A percentile compares a stretch with the other conserved stretches of the same genome.
Evolutionary conservation across 2,113 vertebrate species (phyloP).

Genomic region (Etheostoma cragini): DNA sequence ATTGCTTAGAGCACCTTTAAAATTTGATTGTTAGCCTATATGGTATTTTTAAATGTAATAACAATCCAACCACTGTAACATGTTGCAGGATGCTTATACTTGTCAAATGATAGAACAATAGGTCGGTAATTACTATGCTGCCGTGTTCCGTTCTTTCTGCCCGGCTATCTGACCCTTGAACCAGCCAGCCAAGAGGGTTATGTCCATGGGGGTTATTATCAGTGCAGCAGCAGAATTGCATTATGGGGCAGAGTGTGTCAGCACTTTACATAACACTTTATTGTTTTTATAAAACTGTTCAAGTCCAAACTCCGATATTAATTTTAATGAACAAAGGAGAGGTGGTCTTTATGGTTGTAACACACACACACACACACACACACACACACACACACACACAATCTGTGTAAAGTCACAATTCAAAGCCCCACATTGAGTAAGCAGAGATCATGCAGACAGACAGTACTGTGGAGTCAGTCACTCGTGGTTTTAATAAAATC

Average conservation of each 20-base stretch:
- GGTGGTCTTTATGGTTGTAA: not conserved
- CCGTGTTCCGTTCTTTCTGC: constrained; percentile 1
- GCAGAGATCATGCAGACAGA: not conserved
- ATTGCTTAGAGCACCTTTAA: too few species aligned
- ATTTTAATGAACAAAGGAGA: constrained; percentile 8
- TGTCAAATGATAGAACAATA: not conserved
- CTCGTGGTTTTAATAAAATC: constrained; percentile 59
- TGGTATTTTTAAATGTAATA: not conserved
- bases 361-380: not conserved
- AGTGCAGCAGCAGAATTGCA: constrained; percentile 29
- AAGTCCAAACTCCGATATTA: constrained; percentile 55
- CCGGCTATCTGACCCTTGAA: constrained; percentile 58
- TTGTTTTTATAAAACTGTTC: constrained; percentile 18
- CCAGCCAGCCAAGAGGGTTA: not conserved
- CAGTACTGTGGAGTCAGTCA: constrained; percentile 16
- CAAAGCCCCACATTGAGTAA: not conserved
- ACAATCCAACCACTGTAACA: not conserved
- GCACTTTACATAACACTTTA: constrained; percentile 17
- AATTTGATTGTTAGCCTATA: not conserved
- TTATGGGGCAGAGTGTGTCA: constrained; percentile 36
- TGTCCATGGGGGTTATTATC: constrained; percentile 54
- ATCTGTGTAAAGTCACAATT: not conserved
- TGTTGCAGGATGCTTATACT: not conserved
- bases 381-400: constrained; percentile 3
- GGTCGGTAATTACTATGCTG: not conserved